Evolutionary conservation across 2,888 invertebrate species (phyloP).

Genomic region (Tiliacea citrago): DNA sequence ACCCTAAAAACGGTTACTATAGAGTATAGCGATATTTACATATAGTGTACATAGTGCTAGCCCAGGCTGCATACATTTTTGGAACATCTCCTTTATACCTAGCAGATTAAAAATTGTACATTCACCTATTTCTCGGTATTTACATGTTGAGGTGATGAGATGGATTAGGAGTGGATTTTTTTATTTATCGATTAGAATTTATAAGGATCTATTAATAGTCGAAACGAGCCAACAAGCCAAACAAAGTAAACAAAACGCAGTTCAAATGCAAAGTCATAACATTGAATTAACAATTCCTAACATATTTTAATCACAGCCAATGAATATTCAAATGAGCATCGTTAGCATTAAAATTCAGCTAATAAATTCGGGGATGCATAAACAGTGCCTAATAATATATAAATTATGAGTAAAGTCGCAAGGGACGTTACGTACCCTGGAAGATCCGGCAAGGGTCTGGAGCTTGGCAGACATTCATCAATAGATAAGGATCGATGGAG

Average conservation of each 20-base stretch:
- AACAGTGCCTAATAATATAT: conserved; percentile 15
- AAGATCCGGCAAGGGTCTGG: conserved; percentile 41
- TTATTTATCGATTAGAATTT: not conserved
- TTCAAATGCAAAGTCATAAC: conserved; percentile 19
- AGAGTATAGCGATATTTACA: no score
- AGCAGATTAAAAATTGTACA: no score
- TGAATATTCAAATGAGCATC: conserved; percentile 33
- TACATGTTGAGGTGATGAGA: not conserved
- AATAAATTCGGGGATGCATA: conserved; percentile 28
- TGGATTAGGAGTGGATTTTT: not conserved
- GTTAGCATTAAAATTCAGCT: conserved; percentile 35
- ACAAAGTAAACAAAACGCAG: conserved; percentile 10
- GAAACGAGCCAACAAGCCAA: not conserved
- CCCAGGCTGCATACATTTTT: no score
- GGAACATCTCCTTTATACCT: no score
- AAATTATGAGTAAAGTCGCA: conserved; percentile 44
- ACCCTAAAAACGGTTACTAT: no score
- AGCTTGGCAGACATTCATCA: conserved; percentile 20
- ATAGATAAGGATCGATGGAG: conserved; percentile 48
- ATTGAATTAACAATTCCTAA: conserved; percentile 34
- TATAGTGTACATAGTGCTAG: no score
- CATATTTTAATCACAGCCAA: conserved; percentile 36
- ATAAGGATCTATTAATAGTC: not conserved
- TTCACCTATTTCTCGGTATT: not conserved
- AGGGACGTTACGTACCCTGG: conserved; percentile 12